Evolutionary conservation across 2,113 vertebrate species (phyloP), one percentile per base, ranked within the genome.

Genomic region (Pleuronectes platessa): DNA sequence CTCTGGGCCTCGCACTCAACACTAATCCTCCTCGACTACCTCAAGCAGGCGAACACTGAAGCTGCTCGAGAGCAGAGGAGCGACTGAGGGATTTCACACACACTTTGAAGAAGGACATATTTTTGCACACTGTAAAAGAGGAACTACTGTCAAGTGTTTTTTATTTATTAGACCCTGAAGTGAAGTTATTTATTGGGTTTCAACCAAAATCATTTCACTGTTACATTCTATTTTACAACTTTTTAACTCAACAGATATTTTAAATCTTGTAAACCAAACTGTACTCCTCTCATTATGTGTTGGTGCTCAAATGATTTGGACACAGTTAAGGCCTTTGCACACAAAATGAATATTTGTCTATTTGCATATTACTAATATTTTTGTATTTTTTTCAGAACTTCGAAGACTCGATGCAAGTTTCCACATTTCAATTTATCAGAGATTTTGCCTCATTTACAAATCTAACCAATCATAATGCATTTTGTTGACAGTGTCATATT

Each of bases 1-100:
- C 60, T 0, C 45, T 24, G 68, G 49, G 76, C 65, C 71, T 67
- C 4, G 21, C 14, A 49, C 78, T 79, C 24, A 7, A 64, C 59
- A 2, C 61, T 56, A 71, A 73, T 79, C 83, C 75, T 68, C 62
- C 72, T 0, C 53, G 2, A 81, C 78, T 90, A 88, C 83, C 86
- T 89, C 80, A 68, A 67, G 61, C 81, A 54, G 55, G 68, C 56
- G 18, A 62, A 61, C 67, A 13, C 65, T 15, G 63, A 73, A 27
- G 63, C 62, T 68, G 86, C 71, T 81, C 15, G 7, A 21, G 55
- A 60, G 63, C 10, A 53, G 61, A 26, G 45, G 54, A 61, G 51
- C 10, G 31, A 31, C 31, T 7, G 6, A 31, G 31, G 5, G 40
- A 42, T 68, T 55, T 58, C 11, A 71, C 3, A 65, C 49, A 61